Percentiles rank a stretch among this genome's conserved stretches.
phyloP scores from a whole-genome alignment of 2,113 vertebrate species.

The Scalopus aquaticus region DNA sequence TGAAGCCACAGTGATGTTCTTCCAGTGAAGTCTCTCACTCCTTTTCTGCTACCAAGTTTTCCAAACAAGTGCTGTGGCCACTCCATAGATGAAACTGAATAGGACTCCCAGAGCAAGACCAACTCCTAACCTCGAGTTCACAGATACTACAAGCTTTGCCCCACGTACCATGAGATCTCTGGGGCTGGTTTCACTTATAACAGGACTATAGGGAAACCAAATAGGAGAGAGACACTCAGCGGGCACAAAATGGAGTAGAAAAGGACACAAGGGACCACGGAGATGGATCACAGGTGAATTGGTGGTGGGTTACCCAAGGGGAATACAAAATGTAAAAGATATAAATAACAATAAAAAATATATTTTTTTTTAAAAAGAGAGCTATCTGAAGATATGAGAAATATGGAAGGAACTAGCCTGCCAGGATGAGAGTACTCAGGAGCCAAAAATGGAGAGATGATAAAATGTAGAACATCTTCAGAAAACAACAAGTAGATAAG shows the following conservation, averaged over 20 bases:
- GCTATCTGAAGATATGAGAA: neutral
- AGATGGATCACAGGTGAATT: too few species aligned
- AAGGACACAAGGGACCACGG: too few species aligned
- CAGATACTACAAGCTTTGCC: neutral
- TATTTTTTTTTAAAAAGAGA: neutral
- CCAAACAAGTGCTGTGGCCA: neutral
- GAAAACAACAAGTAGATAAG: constrained; percentile 4
- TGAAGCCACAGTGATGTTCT: neutral
- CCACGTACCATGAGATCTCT: neutral
- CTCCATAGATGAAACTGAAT: neutral
- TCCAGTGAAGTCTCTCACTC: neutral
- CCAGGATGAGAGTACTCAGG: neutral
- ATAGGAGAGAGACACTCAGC: too few species aligned
- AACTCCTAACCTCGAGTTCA: neutral
- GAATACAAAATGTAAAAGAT: too few species aligned
- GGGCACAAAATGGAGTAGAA: too few species aligned
- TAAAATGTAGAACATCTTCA: neutral
- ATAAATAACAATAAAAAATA: too few species aligned
- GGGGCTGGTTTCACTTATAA: too few species aligned
- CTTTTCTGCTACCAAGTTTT: neutral
- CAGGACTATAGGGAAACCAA: too few species aligned
- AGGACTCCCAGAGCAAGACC: neutral
- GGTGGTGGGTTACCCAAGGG: too few species aligned
- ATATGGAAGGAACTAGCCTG: neutral
- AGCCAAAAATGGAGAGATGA: neutral